A percentile compares a stretch with the other conserved stretches of the same genome.
Conservation (phyloP, 2,888 invertebrate genomes). For the Drosophila ustulata region DNA sequence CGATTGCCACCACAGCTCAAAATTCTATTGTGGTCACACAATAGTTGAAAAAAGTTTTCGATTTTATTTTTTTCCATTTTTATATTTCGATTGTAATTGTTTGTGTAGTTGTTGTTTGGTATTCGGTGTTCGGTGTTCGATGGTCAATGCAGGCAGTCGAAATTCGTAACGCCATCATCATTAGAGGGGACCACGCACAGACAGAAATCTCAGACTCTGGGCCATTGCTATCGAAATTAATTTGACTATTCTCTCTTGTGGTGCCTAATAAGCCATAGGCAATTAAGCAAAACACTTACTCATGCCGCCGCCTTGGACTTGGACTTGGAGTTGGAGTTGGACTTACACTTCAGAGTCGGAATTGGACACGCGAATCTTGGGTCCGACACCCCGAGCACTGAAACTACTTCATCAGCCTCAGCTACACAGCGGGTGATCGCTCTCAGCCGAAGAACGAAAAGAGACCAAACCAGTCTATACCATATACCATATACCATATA, state of each 20-base stretch:
- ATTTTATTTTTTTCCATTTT: slow-evolving; percentile 33
- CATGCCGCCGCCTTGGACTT: slow-evolving; percentile 70
- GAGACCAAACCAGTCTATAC: slow-evolving; percentile 22
- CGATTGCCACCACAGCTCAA: slow-evolving; percentile 65
- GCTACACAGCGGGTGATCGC: slow-evolving; percentile 65
- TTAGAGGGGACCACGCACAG: slow-evolving; percentile 73
- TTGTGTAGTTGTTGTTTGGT: slow-evolving; percentile 15
- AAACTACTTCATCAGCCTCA: slow-evolving; percentile 74
- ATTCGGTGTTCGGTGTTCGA: slow-evolving; percentile 20
- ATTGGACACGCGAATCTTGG: slow-evolving; percentile 63
- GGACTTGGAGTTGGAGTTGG: slow-evolving; percentile 30
- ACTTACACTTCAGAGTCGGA: slow-evolving; percentile 21
- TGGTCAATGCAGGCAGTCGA: slow-evolving; percentile 72
- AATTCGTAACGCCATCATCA: slow-evolving; percentile 81
- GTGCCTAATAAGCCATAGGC: slow-evolving; percentile 81
- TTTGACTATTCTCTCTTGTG: slow-evolving; percentile 75
- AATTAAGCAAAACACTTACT: slow-evolving; percentile 81
- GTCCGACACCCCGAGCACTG: slow-evolving; percentile 18
- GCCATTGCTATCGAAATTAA: slow-evolving; percentile 68
- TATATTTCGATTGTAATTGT: slow-evolving; percentile 73
- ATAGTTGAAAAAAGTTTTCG: slow-evolving; percentile 47
- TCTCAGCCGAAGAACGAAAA: slow-evolving; percentile 30
- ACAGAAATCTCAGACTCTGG: slow-evolving; percentile 49
- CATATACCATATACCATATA: slow-evolving; percentile 28
- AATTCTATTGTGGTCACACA: slow-evolving; percentile 71